A percentile compares a stretch with the other conserved stretches of the same genome.
These are phyloP conservation scores for Pectinophora gossypiella DNA, from an alignment of 1,140 invertebrate genomes.

Conservation along the genomic window DNA sequence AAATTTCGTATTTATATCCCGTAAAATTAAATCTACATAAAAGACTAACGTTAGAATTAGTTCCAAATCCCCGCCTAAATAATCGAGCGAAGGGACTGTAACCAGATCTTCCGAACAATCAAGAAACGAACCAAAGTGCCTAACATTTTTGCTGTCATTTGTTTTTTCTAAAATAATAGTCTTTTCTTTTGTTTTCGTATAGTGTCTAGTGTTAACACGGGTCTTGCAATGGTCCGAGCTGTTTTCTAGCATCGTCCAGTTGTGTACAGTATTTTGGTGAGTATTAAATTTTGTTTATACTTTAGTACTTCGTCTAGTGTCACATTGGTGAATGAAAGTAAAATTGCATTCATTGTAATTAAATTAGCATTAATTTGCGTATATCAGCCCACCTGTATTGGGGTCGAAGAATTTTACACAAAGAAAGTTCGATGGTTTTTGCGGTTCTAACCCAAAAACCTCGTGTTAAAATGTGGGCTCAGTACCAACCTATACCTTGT, in stretches of 20 bases:
- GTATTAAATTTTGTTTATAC: slow-evolving; percentile 16
- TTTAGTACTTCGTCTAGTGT: background rate
- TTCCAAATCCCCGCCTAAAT: background rate
- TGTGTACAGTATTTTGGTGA: slow-evolving; percentile 60
- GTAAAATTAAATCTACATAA: background rate
- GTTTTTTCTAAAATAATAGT: slow-evolving; percentile 38
- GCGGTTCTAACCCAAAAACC: no score
- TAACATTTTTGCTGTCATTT: slow-evolving; percentile 46
- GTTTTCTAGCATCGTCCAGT: slow-evolving; percentile 71
- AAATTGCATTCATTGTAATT: background rate
- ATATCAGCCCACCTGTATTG: no score
- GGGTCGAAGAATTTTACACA: no score
- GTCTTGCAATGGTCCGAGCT: slow-evolving; percentile 63
- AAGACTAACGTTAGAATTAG: background rate
- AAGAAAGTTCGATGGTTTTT: no score
- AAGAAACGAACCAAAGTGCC: slow-evolving; percentile 58
- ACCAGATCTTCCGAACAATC: slow-evolving; percentile 8
- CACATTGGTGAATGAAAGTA: background rate
- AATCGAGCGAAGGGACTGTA: background rate
- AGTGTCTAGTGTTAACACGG: slow-evolving; percentile 47
- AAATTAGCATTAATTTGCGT: background rate
- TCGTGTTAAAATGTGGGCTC: no score
- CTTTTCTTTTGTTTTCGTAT: slow-evolving; percentile 38
- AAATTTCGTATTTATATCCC: background rate
- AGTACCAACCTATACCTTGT: no score